phyloP scores from a whole-genome alignment of 2,113 vertebrate species.

The Grantiella picta region DNA sequence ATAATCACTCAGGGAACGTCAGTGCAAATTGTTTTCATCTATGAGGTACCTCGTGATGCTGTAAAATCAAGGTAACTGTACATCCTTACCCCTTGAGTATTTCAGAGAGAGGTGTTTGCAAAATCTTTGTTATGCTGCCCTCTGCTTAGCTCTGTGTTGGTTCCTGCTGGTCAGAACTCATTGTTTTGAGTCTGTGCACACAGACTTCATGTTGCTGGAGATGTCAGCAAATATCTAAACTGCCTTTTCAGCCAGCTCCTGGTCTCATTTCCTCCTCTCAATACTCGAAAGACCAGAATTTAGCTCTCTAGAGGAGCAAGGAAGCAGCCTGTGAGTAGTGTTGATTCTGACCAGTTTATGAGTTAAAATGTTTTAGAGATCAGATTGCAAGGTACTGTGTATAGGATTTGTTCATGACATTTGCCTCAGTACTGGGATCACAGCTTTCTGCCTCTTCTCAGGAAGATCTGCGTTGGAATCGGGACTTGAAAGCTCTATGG shows the following conservation, averaged over 20 bases:
- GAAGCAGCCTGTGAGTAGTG: background rate
- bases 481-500: background rate
- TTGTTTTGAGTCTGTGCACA: background rate
- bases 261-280: background rate
- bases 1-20: background rate
- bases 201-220: background rate
- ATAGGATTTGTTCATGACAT: background rate
- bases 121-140: background rate
- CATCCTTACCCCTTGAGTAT: background rate
- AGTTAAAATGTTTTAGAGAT: background rate
- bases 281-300: background rate
- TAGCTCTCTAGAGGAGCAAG: background rate
- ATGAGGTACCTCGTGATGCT: background rate
- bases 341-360: background rate
- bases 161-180: background rate
- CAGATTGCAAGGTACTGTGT: background rate
- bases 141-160: background rate
- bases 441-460: background rate
- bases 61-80: background rate
- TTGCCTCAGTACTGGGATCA: background rate
- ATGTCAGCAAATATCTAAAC: background rate
- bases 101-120: background rate
- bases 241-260: background rate
- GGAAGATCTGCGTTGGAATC: background rate
- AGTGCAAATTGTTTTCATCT: background rate